A percentile compares a stretch with the other conserved stretches of the same genome.
Conservation (phyloP, 2,113 vertebrate species). For the Passer domesticus region DNA sequence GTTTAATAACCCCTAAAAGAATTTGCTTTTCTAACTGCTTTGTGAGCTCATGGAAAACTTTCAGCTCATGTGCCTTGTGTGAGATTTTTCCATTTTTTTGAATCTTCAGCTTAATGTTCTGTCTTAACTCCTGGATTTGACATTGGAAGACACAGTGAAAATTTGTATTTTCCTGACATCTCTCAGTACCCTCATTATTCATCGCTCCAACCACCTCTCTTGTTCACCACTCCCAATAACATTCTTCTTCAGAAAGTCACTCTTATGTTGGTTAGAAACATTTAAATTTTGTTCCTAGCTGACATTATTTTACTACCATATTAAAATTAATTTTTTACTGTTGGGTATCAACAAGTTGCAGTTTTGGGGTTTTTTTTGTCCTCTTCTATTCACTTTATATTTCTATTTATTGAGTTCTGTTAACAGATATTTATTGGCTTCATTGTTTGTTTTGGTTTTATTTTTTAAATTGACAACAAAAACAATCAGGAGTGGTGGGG, state of each 20-base stretch:
- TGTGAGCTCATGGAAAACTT: not conserved
- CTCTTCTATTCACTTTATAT: not conserved
- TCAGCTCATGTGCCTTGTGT: not conserved
- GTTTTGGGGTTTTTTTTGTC: not conserved
- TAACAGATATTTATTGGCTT: not conserved
- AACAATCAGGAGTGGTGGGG: accelerated
- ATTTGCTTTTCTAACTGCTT: not conserved
- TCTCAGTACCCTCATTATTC: not conserved
- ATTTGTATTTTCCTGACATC: not conserved
- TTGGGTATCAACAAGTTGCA: accelerated
- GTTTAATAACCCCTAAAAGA: not conserved
- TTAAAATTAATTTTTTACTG: not conserved
- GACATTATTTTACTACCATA: not conserved
- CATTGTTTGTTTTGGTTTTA: not conserved
- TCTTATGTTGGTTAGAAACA: not conserved
- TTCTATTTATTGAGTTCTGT: not conserved
- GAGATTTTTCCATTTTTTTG: not conserved
- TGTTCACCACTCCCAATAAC: not conserved
- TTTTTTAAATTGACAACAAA: not conserved
- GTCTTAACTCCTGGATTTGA: not conserved
- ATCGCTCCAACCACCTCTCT: not conserved
- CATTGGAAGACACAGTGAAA: not conserved
- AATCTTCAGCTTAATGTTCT: not conserved
- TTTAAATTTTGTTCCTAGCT: not conserved
- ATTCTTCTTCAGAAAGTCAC: not conserved